phyloP scores from a whole-genome alignment of 2,888 invertebrate genomes.

The Amitus sp. region DNA sequence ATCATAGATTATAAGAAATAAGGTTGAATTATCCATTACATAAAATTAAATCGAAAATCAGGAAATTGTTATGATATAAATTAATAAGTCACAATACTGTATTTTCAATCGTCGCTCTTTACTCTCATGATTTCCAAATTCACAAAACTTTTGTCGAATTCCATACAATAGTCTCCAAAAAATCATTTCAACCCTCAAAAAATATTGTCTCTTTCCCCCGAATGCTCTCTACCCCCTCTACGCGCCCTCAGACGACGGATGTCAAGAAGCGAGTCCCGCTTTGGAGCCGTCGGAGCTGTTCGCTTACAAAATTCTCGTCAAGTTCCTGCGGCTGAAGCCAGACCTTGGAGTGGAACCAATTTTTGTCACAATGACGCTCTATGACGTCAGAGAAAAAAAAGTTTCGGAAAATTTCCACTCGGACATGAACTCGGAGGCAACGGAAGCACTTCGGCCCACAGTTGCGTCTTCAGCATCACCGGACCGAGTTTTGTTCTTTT shows the following conservation, averaged over 20 bases:
- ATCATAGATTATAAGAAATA: no score
- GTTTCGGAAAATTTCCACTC: slow-evolving; percentile 98
- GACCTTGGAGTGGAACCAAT: slow-evolving; percentile 96
- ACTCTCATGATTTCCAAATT: no score
- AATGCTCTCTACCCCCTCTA: slow-evolving; percentile 81
- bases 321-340: slow-evolving; percentile 87
- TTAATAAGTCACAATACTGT: no score
- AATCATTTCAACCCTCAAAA: no score
- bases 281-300: slow-evolving; percentile 83
- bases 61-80: no score
- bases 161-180: no score
- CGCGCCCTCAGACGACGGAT: slow-evolving; percentile 80
- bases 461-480: slow-evolving; percentile 88
- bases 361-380: slow-evolving; percentile 94
- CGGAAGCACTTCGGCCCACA: slow-evolving; percentile 84
- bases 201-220: slow-evolving; percentile 57
- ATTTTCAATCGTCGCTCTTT: no score
- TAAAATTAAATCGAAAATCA: no score
- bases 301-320: slow-evolving; percentile 86
- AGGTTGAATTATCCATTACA: no score
- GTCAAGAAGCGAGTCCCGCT: slow-evolving; percentile 80
- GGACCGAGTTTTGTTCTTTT: slow-evolving; percentile 92
- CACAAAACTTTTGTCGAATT: no score
- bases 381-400: slow-evolving; percentile 94
- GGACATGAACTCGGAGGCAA: slow-evolving; percentile 93